Conservation (phyloP, 1,140 invertebrate genomes). For the Solenopsis invicta region DNA sequence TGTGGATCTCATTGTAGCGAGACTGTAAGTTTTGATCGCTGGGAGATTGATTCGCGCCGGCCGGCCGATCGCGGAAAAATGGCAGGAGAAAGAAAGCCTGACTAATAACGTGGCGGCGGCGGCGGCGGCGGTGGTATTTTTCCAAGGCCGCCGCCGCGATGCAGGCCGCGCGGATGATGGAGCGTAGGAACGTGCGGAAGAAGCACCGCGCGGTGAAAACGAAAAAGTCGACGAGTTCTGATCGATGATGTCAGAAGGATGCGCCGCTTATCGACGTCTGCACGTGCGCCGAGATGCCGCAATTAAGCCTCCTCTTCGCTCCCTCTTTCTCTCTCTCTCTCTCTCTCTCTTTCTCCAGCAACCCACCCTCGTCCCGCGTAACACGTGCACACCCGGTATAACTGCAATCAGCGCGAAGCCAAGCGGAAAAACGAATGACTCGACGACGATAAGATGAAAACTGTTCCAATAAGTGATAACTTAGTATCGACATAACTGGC, state of each 20-base stretch:
- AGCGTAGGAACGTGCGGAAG: slow-evolving; percentile 56
- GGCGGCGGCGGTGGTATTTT: slow-evolving; percentile 12
- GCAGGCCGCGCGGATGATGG: slow-evolving; percentile 39
- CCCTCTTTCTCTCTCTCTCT: not conserved
- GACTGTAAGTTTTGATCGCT: slow-evolving; percentile 37
- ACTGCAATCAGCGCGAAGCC: slow-evolving; percentile 1
- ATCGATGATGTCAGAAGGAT: slow-evolving; percentile 67
- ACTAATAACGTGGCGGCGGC: slow-evolving; percentile 51
- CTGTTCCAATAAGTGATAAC: slow-evolving; percentile 47
- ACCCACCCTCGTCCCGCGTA: slow-evolving; percentile 23
- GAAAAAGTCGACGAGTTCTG: slow-evolving; percentile 62
- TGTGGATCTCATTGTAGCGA: slow-evolving; percentile 56
- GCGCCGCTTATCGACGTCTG: slow-evolving; percentile 63
- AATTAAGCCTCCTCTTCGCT: slow-evolving; percentile 60
- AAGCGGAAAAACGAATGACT: slow-evolving; percentile 5
- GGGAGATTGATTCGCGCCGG: slow-evolving; percentile 54
- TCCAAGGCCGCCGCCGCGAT: slow-evolving; percentile 8
- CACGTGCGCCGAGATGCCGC: slow-evolving; percentile 65
- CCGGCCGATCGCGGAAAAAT: slow-evolving; percentile 52
- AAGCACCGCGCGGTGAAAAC: slow-evolving; percentile 27
- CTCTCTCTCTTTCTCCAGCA: not conserved
- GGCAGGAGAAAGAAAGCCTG: slow-evolving; percentile 39
- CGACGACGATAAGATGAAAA: slow-evolving; percentile 23
- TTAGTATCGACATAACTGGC: slow-evolving; percentile 37
- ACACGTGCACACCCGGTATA: slow-evolving; percentile 30